Conservation (phyloP, 1,140 invertebrate genomes). For the Acyrthosiphon pisum region DNA sequence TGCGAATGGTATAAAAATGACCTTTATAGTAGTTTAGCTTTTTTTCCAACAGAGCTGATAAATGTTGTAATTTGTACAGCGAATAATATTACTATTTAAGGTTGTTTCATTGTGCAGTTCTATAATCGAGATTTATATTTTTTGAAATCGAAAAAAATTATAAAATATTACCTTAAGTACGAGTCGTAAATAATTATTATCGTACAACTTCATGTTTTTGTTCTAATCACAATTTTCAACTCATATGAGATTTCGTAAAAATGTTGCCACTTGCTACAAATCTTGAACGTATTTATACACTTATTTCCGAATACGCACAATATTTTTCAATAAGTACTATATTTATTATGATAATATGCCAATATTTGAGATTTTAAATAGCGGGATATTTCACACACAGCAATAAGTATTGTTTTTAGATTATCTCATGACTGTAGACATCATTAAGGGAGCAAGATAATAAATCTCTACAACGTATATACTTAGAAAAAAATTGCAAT, state of each 20-base stretch:
- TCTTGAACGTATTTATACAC: too few species aligned
- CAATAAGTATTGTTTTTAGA: not conserved
- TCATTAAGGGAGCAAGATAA: not conserved
- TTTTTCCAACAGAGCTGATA: not conserved
- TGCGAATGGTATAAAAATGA: slow-evolving; percentile 19
- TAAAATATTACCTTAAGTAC: not conserved
- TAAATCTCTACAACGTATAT: not conserved
- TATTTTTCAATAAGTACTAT: not conserved
- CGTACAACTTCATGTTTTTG: not conserved
- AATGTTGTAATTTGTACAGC: not conserved
- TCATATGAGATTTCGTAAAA: not conserved
- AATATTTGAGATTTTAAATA: not conserved
- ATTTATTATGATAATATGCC: not conserved
- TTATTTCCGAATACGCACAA: not conserved
- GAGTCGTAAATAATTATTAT: not conserved
- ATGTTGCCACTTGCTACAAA: not conserved
- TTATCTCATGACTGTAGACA: not conserved
- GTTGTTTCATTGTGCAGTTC: not conserved
- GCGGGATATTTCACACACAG: not conserved
- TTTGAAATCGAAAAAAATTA: not conserved
- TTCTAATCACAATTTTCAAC: not conserved
- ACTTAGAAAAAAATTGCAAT: not conserved
- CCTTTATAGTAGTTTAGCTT: not conserved
- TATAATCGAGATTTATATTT: not conserved
- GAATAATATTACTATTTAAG: not conserved